Base-by-base conservation (phyloP, 2,888 invertebrate species). In the Limnephilus rhombicus region DNA sequence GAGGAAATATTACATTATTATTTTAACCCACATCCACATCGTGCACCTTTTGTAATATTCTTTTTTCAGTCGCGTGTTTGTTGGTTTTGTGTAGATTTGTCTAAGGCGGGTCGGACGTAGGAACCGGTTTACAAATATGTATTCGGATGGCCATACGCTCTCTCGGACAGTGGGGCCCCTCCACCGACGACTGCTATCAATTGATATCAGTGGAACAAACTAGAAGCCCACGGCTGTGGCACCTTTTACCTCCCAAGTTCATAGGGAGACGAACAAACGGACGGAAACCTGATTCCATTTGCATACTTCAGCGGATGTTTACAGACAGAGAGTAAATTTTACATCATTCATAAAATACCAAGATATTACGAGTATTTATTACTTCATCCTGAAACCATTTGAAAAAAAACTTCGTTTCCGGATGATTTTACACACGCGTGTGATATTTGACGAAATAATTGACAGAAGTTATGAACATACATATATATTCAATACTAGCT, bases 71-170 rank as follows among this genome's bases (percentile, higher is more conserved):
- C 80, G 89, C 18, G 68, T 29, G 89, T 80, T 89, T 89, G 89
- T 89, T 89, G 80, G 89, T 89, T 89, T 89, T 81, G 86, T 86
- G 86, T 86, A 24, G 86, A 86, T 86, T 86, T 86, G 86, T 86
- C 86, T 86, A 86, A 86, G 86, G 86, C 49, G 86, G 45, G 49
- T 45, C 86, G 86, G 86, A n/a, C 85, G 53, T 53, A 53, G 83
- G 83, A 86, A 86, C 86, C 86, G 86, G 86, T 86, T 86, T 86
- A 24, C 41, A 86, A 45, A 86, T 86, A 45, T 45, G 45, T 45
- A 86, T 86, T 86, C 86, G 86, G 86, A 86, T 86, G 86, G 49
- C 86, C 86, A 41, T 11, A 11, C 29, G n/a, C 86, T 13, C 41
- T 41, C 82, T 68, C 68, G 68, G 68, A 68, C 68, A 9, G 53